Conservation (phyloP, 2,888 invertebrate species). For the Pammene fasciana region DNA sequence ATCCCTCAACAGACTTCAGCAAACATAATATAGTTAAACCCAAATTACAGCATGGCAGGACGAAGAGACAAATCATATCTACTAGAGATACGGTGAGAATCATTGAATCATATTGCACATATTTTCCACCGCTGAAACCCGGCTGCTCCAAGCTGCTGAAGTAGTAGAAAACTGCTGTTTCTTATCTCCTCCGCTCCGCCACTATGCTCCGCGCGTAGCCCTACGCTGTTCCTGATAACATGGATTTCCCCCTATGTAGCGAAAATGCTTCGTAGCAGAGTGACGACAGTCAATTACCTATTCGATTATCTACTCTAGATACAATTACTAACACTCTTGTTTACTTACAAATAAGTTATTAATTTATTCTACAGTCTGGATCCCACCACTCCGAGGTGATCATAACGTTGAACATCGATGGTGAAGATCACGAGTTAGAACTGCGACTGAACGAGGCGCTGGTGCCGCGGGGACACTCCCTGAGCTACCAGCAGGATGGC, state of each 20-base stretch:
- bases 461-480: conserved; percentile 86
- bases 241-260: no score
- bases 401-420: conserved; percentile 86
- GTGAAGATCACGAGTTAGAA: conserved; percentile 86
- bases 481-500: conserved; percentile 83
- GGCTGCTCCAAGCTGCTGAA: no score
- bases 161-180: no score
- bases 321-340: no score
- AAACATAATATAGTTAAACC: conserved; percentile 87
- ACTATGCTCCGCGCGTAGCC: no score
- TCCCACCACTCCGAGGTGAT: conserved; percentile 76
- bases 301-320: no score
- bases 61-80: conserved; percentile 87
- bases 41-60: conserved; percentile 88
- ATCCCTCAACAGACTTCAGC: conserved; percentile 84
- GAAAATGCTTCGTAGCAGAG: no score
- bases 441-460: conserved; percentile 88
- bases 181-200: no score
- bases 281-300: no score
- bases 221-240: no score
- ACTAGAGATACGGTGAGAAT: conserved; percentile 87
- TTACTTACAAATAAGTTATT: no score
- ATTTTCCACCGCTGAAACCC: background rate
- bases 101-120: conserved; percentile 51
- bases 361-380: conserved; percentile 7